These are phyloP conservation scores for Anneissia japonica DNA, from an alignment of 35 echinoderm and acorn worm species.

Conservation along the genomic window DNA sequence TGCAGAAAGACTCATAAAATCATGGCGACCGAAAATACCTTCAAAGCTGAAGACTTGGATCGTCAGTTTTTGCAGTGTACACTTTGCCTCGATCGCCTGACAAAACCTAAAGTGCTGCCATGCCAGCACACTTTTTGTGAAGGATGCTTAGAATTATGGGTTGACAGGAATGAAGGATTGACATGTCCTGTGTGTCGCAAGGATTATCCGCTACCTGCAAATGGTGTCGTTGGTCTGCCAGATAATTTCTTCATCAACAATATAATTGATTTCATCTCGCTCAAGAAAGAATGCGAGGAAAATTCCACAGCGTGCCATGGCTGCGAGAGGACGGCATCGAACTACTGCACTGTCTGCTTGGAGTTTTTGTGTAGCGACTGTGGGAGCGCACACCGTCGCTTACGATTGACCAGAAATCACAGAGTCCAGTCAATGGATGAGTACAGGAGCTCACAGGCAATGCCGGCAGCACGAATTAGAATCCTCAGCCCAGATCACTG, in stretches of 20 bases:
- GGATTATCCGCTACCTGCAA: constrained; percentile 56
- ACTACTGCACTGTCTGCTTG: constrained; percentile 77
- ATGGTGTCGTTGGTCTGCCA: constrained; percentile 58
- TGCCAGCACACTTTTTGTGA: constrained; percentile 95
- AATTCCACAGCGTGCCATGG: constrained; percentile 46
- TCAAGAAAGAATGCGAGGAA: constrained; percentile 60
- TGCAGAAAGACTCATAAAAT: background rate
- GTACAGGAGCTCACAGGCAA: constrained; percentile 30
- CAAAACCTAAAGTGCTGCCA: constrained; percentile 77
- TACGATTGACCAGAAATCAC: constrained; percentile 65
- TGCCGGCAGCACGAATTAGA: background rate
- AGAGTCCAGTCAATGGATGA: constrained; percentile 65
- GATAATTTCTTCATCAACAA: constrained; percentile 98
- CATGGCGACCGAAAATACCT: background rate
- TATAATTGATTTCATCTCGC: constrained; percentile 92
- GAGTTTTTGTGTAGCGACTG: constrained; percentile 89
- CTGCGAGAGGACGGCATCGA: constrained; percentile 66
- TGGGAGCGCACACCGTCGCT: constrained; percentile 65
- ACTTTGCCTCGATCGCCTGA: constrained; percentile 84
- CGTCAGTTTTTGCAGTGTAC: constrained; percentile 83
- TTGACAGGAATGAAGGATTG: constrained; percentile 55
- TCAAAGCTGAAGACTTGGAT: constrained; percentile 81
- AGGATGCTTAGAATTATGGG: constrained; percentile 77
- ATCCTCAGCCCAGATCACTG: constrained; percentile 42
- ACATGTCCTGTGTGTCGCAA: constrained; percentile 88